phyloP scores from a whole-genome alignment of 2,113 vertebrate genomes.

The Tragelaphus buxtoni region DNA sequence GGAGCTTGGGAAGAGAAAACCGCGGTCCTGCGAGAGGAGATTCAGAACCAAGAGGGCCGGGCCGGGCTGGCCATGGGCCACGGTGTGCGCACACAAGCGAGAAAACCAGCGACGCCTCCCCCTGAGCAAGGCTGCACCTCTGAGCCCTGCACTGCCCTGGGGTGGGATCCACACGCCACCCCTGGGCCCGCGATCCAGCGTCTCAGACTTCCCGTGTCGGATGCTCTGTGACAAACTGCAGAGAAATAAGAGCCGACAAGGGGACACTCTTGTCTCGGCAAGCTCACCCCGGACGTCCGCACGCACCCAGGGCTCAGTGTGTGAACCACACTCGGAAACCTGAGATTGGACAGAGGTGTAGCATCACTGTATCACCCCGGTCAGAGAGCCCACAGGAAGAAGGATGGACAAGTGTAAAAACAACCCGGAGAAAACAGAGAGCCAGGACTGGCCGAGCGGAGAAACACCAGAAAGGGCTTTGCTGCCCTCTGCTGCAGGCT shows the following conservation, averaged over 20 bases:
- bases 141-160: not conserved
- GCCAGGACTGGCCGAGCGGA: not conserved
- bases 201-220: rapidly evolving
- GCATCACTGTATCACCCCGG: too few relatives aligned
- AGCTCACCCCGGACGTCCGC: not conserved
- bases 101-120: rapidly evolving
- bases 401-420: rapidly evolving
- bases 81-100: rapidly evolving
- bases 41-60: not conserved
- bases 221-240: not conserved
- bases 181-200: rapidly evolving
- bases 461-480: conserved; percentile 44
- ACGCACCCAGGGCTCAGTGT: not conserved
- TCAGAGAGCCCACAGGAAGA: not conserved
- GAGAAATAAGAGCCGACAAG: not conserved
- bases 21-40: rapidly evolving
- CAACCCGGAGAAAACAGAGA: not conserved
- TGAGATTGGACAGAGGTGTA: not conserved
- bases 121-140: not conserved
- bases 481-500: conserved; percentile 78
- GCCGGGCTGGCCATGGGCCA: not conserved
- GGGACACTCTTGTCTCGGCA: too few relatives aligned
- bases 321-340: rapidly evolving
- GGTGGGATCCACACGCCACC: not conserved
- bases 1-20: not conserved